A percentile compares a stretch with the other conserved stretches of the same genome.
Evolutionary conservation across 2,888 invertebrate species (phyloP).

Genomic region (Metopia argyrocephala): DNA sequence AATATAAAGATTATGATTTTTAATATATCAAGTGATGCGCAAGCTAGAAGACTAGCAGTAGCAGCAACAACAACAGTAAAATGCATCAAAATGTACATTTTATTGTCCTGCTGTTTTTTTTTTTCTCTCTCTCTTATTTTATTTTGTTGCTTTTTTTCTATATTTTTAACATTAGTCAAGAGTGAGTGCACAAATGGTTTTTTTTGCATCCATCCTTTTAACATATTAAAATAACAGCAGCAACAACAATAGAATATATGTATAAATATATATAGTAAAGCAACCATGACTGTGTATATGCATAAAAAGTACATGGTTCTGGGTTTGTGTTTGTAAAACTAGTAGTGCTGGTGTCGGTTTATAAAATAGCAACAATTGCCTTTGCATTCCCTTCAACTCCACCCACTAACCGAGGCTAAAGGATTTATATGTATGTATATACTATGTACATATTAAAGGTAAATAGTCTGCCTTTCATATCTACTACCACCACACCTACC

Average conservation of each 20-base stretch:
- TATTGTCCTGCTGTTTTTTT: neutral
- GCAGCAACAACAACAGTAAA: slow-evolving; percentile 46
- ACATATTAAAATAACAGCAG: slow-evolving; percentile 43
- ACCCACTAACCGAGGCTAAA: neutral
- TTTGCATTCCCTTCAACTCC: neutral
- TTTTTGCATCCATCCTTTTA: slow-evolving; percentile 58
- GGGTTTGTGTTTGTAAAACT: too few species aligned
- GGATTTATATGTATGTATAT: neutral
- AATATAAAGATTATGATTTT: neutral
- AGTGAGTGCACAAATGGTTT: slow-evolving; percentile 49
- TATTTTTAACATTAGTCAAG: slow-evolving; percentile 47
- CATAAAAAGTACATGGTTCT: neutral
- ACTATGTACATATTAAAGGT: neutral
- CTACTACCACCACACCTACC: neutral
- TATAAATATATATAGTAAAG: neutral
- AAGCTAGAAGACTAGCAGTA: neutral
- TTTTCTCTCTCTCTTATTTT: neutral
- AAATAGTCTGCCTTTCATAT: neutral
- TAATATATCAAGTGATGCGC: neutral
- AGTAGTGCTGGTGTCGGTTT: neutral
- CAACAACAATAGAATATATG: neutral
- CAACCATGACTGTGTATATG: neutral
- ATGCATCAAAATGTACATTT: slow-evolving; percentile 21
- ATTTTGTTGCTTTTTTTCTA: neutral
- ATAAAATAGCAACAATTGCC: neutral